phyloP scores from a whole-genome alignment of 2,797 vertebrate genomes.

The Pseudochirops cupreus region DNA sequence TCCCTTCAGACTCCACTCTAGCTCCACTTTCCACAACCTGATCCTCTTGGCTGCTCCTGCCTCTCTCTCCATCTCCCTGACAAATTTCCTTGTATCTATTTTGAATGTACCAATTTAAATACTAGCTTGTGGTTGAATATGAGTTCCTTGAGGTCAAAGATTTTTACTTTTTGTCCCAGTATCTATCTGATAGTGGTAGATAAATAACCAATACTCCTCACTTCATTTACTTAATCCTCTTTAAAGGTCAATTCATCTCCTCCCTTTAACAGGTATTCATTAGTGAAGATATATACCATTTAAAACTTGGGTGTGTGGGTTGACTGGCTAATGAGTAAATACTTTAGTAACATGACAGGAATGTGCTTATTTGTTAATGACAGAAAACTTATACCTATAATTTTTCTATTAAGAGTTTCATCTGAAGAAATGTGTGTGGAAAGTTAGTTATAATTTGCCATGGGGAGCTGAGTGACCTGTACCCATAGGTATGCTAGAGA shows the following conservation, averaged over 20 bases:
- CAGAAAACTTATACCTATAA: constrained; percentile 35
- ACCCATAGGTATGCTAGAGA: not conserved
- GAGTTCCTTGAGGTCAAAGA: not conserved
- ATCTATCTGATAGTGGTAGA: not conserved
- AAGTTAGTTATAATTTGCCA: not conserved
- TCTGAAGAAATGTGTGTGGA: constrained; percentile 31
- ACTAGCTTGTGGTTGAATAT: not conserved
- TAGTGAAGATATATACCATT: constrained; percentile 32
- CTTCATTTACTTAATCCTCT: not conserved
- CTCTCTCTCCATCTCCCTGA: not conserved
- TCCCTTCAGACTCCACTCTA: not conserved
- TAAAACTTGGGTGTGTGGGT: constrained; percentile 23
- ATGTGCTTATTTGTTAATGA: constrained; percentile 24
- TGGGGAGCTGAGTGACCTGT: not conserved
- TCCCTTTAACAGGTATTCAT: no score
- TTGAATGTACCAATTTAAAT: not conserved
- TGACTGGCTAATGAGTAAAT: constrained; percentile 22
- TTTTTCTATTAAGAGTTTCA: constrained; percentile 56
- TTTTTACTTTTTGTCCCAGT: not conserved
- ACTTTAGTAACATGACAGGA: not conserved
- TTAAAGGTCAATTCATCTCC: not conserved
- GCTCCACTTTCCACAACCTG: not conserved
- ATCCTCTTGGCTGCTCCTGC: not conserved
- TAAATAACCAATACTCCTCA: not conserved
- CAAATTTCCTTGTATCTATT: not conserved